Percentiles rank a stretch among this genome's conserved stretches.
Conservation (phyloP, 35 echinoderm and acorn worm species). For the Ophiothrix spiculata region DNA sequence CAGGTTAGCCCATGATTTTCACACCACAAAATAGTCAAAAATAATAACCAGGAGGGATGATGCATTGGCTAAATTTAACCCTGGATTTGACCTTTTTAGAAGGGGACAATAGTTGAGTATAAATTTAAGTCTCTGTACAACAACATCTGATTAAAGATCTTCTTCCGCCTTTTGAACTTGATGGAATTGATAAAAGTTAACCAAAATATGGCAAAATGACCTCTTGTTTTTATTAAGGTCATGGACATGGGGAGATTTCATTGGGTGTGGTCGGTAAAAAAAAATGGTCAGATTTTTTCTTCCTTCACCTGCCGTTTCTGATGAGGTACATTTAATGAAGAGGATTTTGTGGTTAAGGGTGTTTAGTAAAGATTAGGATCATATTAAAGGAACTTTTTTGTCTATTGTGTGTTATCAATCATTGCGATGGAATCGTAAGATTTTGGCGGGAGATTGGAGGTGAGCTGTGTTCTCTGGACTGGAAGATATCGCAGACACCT, state of each 20-base stretch:
- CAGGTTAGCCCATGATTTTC: no score
- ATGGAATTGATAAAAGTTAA: not conserved
- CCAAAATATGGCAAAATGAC: not conserved
- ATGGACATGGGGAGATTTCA: not conserved
- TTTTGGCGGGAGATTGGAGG: not conserved
- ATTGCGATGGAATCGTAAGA: not conserved
- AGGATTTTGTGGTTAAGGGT: not conserved
- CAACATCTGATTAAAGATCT: not conserved
- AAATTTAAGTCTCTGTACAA: not conserved
- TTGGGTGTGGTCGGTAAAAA: not conserved
- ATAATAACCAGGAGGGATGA: not conserved
- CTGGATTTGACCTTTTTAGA: conserved; percentile 2
- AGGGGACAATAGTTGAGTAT: not conserved
- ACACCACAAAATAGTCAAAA: conserved; percentile 8
- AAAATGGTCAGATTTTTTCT: not conserved
- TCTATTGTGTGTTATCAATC: conserved; percentile 1
- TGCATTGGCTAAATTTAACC: no score
- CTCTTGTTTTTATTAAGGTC: not conserved
- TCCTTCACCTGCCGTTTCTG: not conserved
- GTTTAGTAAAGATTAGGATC: not conserved
- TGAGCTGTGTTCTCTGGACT: no score
- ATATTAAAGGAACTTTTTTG: not conserved
- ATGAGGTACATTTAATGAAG: not conserved
- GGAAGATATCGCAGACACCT: no score
- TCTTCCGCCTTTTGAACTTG: conserved; percentile 6